Base-by-base conservation (phyloP, 2,888 invertebrate genomes). In the Callyntrura sp. region DNA sequence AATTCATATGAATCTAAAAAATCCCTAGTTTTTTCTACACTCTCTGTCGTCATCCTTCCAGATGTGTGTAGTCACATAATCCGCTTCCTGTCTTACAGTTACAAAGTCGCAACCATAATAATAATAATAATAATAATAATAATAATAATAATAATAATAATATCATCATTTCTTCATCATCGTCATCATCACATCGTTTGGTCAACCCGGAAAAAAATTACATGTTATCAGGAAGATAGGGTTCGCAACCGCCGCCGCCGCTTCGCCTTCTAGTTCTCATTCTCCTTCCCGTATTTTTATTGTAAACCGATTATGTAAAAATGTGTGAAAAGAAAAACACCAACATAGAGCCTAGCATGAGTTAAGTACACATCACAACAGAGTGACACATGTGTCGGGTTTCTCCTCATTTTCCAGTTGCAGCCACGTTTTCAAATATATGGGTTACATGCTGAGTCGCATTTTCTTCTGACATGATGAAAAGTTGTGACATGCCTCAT, bases 401-500 rank as follows among this genome's bases (percentile, higher is more conserved):
- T 73, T 45, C 11, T 43, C 23, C 62, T 68, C 57, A 48, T 79
- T 62, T 62, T 85, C 60, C 82, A 48, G 65, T 65, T 51, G 55
- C 78, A 78, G 45, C 68, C 8, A n/a, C 35, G 55, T 28, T 55
- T 28, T 25, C 55, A 78, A 78, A 81, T 81, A 81, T 62, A 81
- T 81, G 81, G 60, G 62, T 14, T 81, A 62, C 60, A 81, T 45
- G 62, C 81, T 68, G 51, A 65, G 35, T 12, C 70, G 68, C 84
- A 89, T 84, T 89, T 89, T 76, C 84, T 20, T 35, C 57, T 85
- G 89, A 90, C 89, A 90, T 20, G 48, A 85, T 90, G 89, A 90
- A 90, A 90, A 90, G 89, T 90, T 81, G 89, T 81, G 81, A 90
- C 89, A 85, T 85, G 79, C 48, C 85, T 88, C 88, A 78, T 90